These are phyloP conservation scores for Orthochromis indermauri DNA, from an alignment of 2,113 vertebrate genomes.

Conservation along the genomic window DNA sequence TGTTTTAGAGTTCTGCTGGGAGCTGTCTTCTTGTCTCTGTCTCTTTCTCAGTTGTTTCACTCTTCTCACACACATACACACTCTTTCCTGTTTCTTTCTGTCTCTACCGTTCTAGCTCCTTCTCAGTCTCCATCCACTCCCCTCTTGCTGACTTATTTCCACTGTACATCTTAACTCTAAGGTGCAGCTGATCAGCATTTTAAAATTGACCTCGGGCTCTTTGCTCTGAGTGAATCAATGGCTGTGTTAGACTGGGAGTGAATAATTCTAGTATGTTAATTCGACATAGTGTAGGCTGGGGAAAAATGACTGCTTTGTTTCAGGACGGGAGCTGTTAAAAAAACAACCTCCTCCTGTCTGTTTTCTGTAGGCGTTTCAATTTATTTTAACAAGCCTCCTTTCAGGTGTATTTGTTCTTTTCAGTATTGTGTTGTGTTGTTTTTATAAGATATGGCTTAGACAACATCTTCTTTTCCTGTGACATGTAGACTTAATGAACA, in stretches of 20 bases:
- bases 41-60: conserved; percentile 29
- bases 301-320: conserved; percentile 7
- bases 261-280: conserved; percentile 44
- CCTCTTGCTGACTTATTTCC: background rate
- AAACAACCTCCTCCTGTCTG: background rate
- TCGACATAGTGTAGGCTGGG: background rate
- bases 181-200: conserved; percentile 40
- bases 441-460: background rate
- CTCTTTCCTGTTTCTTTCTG: background rate
- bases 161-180: conserved; percentile 28
- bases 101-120: background rate
- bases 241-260: background rate
- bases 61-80: background rate
- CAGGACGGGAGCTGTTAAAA: background rate
- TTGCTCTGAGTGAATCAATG: conserved; percentile 26
- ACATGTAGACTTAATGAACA: background rate
- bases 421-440: background rate
- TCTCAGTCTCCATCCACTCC: background rate
- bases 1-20: conserved; percentile 69
- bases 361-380: background rate
- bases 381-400: background rate
- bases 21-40: conserved; percentile 60
- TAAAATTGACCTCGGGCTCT: conserved; percentile 18
- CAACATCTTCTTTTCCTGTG: background rate
- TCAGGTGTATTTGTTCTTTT: background rate